Base-by-base conservation (phyloP, 2,797 vertebrate species). In the Graptemys geographica region DNA sequence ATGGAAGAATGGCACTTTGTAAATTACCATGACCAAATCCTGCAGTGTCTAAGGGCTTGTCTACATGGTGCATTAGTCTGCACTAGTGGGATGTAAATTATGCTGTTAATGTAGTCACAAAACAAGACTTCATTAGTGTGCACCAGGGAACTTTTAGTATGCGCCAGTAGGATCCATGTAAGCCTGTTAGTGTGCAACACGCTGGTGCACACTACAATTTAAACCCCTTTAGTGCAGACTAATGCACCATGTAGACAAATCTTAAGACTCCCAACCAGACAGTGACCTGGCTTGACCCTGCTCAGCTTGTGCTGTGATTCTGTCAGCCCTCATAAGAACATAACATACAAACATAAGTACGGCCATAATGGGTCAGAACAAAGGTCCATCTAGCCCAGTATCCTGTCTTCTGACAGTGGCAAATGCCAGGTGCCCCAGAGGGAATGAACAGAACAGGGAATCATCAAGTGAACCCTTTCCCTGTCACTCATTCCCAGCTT, bases 211-310 rank as follows among this genome's bases (percentile, higher is more conserved):
- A 1, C 33, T 65, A 65, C 62, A 65, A 65, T n/a, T 65, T n/a
- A 65, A 16, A 65, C 6, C 8, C 33, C 62, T n/a, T 16, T n/a
- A 65, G 16, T 65, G 8, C 62, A 65, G 15, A n/a, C 7, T n/a
- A n/a, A 65, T 65, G 16, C 62, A 65, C 8, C 2, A 6, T 62
- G 59, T 33, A 62, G 59, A 62, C 31, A n/a, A 69, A 69, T 33
- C 8, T 18, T 69, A 65, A 65, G 16, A 69, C 52, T 81, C 55
- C 74, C 49, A 52, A 5, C 69, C 59, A 82, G 51, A 8, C 31
- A 28, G 4, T 0, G 1, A 33, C 2, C 18, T 83, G 37, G 80
- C 87, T 53, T 74, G 1, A 11, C 1, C 53, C 49, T 16, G 18
- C 49, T 37, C 56, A 51, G 2, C 37, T 31, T 56, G 11, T 84